phyloP scores from a whole-genome alignment of 2,113 vertebrate genomes.

The Brevimyrus niger region DNA sequence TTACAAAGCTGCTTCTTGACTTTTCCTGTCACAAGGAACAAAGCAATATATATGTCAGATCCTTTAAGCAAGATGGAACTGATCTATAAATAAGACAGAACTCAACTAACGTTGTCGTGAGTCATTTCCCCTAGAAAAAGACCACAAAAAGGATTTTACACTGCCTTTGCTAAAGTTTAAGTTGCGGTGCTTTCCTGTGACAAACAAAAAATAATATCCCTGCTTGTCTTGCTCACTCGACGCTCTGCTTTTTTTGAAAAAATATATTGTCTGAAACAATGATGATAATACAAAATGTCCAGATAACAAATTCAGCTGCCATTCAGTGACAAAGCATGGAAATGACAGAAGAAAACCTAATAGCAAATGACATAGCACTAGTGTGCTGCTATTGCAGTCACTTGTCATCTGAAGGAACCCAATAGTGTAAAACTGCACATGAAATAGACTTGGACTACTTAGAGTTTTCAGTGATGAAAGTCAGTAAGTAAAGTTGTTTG shows the following conservation, averaged over 20 bases:
- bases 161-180: constrained; percentile 10
- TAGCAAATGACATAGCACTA: background rate
- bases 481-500: background rate
- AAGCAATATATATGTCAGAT: constrained; percentile 6
- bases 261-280: background rate
- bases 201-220: background rate
- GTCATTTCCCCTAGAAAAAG: constrained; percentile 17
- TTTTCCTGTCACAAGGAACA: constrained; percentile 15
- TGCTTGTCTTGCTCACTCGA: background rate
- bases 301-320: background rate
- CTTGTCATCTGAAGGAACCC: background rate
- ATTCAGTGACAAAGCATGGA: background rate
- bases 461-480: background rate
- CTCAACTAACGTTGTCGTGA: background rate
- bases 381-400: background rate
- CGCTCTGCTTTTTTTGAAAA: background rate
- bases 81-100: constrained; percentile 15
- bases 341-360: background rate
- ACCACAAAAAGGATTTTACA: background rate
- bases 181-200: background rate
- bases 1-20: background rate
- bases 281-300: background rate
- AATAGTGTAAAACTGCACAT: background rate
- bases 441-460: background rate
- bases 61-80: constrained; percentile 12